Percentiles rank a stretch among this genome's conserved stretches.
phyloP scores from a whole-genome alignment of 2,888 invertebrate genomes.

The Clitarchus hookeri region DNA sequence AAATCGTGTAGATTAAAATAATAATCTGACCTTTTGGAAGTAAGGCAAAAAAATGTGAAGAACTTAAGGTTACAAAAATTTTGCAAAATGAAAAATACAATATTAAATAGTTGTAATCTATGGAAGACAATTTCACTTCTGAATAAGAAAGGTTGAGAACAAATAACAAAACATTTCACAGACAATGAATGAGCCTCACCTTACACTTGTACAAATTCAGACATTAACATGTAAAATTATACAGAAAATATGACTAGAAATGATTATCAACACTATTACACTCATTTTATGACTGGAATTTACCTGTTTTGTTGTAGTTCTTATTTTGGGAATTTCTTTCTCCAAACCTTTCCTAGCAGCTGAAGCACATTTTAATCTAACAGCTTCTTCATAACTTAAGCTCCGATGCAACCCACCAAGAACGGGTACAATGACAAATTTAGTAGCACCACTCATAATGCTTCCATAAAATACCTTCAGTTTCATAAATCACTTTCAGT shows the following conservation, averaged over 20 bases:
- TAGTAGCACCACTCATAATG: too few species aligned
- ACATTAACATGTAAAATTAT: not conserved
- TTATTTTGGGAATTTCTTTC: not conserved
- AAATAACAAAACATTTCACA: not conserved
- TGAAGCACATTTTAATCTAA: not conserved
- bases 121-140: not conserved
- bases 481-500: not conserved
- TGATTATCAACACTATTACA: not conserved
- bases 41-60: too few species aligned
- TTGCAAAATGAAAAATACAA: not conserved
- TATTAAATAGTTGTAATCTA: not conserved
- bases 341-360: not conserved
- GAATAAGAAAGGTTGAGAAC: not conserved
- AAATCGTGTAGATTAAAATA: too few species aligned
- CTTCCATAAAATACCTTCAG: not conserved
- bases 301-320: not conserved
- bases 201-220: conserved; percentile 8
- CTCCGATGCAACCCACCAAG: not conserved
- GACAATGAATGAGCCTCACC: not conserved
- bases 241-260: not conserved
- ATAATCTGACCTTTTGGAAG: too few species aligned
- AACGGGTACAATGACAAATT: not conserved
- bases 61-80: not conserved
- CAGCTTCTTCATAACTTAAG: not conserved
- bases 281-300: not conserved